Percentiles rank a stretch among this genome's conserved stretches.
phyloP scores from a whole-genome alignment of 1,140 invertebrate species.

The silkworm (Bombyx mori) region DNA sequence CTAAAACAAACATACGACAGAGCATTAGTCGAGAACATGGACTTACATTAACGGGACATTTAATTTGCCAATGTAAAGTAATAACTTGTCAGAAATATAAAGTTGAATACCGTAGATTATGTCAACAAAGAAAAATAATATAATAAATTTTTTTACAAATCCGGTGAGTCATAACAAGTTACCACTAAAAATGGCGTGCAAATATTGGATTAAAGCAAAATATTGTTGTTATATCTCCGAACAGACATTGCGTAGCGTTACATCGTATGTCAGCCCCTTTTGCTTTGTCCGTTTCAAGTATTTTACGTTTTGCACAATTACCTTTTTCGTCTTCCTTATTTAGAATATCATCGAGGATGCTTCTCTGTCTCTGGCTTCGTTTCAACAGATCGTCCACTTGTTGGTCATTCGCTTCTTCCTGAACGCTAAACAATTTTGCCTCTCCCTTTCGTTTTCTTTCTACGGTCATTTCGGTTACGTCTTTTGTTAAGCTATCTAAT shows the following conservation, averaged over 20 bases:
- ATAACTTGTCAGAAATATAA: not conserved
- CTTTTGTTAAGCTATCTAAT: constrained; percentile 46
- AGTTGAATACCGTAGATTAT: not conserved
- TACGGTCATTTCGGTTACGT: constrained; percentile 49
- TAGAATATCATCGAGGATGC: constrained; percentile 78
- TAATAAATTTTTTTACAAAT: too few relatives aligned
- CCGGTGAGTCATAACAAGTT: too few relatives aligned
- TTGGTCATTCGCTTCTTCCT: constrained; percentile 68
- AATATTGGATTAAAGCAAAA: constrained; percentile 24
- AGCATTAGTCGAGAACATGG: constrained; percentile 44
- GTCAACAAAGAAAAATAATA: too few relatives aligned
- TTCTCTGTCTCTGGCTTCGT: constrained; percentile 77
- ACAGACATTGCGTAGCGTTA: constrained; percentile 56
- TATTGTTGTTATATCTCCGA: constrained; percentile 31
- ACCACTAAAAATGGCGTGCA: too few relatives aligned
- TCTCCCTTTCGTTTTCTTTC: constrained; percentile 45
- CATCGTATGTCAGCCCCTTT: constrained; percentile 42
- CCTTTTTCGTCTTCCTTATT: constrained; percentile 74
- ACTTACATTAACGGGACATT: constrained; percentile 13
- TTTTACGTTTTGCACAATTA: constrained; percentile 56
- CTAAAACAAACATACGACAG: constrained; percentile 69
- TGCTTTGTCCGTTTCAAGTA: constrained; percentile 35
- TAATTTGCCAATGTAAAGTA: not conserved
- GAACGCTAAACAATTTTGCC: constrained; percentile 46
- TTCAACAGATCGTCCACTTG: constrained; percentile 75